Percentiles rank a stretch among this genome's conserved stretches.
These are phyloP conservation scores for Mythimna ferrago DNA, from an alignment of 2,888 invertebrate genomes.

Conservation along the genomic window DNA sequence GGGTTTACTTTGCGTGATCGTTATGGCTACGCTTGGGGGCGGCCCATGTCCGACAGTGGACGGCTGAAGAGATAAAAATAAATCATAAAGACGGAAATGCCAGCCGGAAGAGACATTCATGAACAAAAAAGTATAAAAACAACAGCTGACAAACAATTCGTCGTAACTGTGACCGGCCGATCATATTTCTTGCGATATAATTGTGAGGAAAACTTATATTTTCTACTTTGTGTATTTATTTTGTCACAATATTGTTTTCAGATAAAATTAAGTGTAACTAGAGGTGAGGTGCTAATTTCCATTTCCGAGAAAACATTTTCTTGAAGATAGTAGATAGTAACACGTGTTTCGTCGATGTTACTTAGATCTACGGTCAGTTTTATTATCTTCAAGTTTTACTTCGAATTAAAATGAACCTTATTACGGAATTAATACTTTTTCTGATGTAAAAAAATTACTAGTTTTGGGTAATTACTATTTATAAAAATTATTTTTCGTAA, in stretches of 20 bases:
- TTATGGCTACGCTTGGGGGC: too few relatives aligned
- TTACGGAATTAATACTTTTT: too few relatives aligned
- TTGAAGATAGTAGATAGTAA: background rate
- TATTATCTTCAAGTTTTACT: too few relatives aligned
- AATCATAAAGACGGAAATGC: too few relatives aligned
- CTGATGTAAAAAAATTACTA: too few relatives aligned
- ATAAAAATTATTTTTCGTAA: too few relatives aligned
- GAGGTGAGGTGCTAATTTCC: background rate
- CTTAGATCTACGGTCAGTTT: too few relatives aligned
- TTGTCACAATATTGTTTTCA: background rate
- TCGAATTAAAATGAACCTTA: too few relatives aligned
- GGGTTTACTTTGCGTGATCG: too few relatives aligned
- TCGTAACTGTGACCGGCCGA: constrained; percentile 13
- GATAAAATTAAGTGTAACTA: background rate
- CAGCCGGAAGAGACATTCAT: background rate
- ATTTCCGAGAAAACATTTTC: background rate
- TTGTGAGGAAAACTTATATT: constrained; percentile 11
- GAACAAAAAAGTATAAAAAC: constrained; percentile 12
- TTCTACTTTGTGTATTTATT: constrained; percentile 9
- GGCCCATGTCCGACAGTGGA: too few relatives aligned
- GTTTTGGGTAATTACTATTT: too few relatives aligned
- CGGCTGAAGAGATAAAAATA: too few relatives aligned
- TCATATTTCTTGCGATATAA: constrained; percentile 31
- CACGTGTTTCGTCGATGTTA: background rate
- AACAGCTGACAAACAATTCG: constrained; percentile 21